Evolutionary conservation across 2,797 vertebrate species (phyloP), one percentile per base, ranked within the genome.

Genomic region (Alouatta caraya): DNA sequence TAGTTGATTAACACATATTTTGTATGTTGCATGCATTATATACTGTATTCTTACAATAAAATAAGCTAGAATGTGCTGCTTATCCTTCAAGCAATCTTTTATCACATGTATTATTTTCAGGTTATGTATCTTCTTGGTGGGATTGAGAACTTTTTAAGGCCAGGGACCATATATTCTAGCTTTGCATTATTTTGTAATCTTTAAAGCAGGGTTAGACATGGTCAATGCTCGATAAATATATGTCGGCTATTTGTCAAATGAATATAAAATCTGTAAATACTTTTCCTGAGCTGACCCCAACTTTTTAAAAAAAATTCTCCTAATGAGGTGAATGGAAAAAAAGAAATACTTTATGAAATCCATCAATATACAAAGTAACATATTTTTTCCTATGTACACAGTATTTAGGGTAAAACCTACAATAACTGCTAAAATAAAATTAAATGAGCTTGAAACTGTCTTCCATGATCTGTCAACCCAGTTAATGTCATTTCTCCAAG

Each of bases 351-450:
- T 94, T 81, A 52, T 8, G 57, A 92, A 92, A 24, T 75, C 59
- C 61, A 13, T 52, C 10, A 80, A 80, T 42, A 61, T 1, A 75
- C 48, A 84, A 76, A 76, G 33, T 93, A 87, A 73, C 13, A 28
- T 10, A 76, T 42, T 42, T 85, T 48, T 88, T 86, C 30, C 21
- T 86, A 11, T 52, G 19, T 37, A 39, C 4, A 22, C 6, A 88
- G 4, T 26, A 89, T 57, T 89, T 67, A 72, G 28, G 8, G 5
- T 82, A 93, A 97, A 86, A 86, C 30, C 39, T 86, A 88, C 78
- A 94, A 50, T 85, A 78, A 88, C 37, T 67, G 64, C 55, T 83
- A 52, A 96, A 88, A 70, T 90, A 82, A 76, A 90, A 90, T 76
- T 13, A 83, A 70, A 37, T 17, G 37, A 82, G 0, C 19, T 55